Percentiles rank a stretch among this genome's conserved stretches.
Evolutionary conservation across 2,113 vertebrate species (phyloP).

Genomic region (Gopherus evgoodei): DNA sequence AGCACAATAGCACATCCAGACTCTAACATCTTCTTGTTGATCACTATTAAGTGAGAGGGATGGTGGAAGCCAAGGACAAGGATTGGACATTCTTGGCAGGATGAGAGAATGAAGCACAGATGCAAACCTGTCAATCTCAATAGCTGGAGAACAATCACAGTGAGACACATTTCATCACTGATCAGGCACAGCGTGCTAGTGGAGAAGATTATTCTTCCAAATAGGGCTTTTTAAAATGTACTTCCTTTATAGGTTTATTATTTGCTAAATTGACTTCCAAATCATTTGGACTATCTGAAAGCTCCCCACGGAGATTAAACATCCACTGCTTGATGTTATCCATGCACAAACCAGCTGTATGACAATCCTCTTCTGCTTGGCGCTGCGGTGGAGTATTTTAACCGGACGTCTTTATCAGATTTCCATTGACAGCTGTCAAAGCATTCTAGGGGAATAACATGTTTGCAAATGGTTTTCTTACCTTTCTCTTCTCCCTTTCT

Average conservation of each 20-base stretch:
- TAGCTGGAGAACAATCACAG: not conserved
- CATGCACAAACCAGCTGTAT: not conserved
- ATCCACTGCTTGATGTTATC: not conserved
- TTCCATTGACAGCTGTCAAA: conserved; percentile 66
- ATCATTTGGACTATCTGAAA: conserved; percentile 1
- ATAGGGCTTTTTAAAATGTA: not conserved
- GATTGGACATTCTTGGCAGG: not conserved
- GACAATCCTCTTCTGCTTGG: conserved; percentile 37
- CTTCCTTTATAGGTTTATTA: conserved; percentile 3
- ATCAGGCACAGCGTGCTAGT: not conserved
- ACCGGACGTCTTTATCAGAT: conserved; percentile 45
- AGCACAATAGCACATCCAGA: fast-evolving
- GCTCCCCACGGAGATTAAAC: conserved; percentile 43
- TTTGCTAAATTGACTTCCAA: conserved; percentile 36
- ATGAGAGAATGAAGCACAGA: not conserved
- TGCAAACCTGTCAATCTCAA: not conserved
- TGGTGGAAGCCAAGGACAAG: not conserved
- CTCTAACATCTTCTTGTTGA: not conserved
- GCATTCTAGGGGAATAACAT: conserved; percentile 24
- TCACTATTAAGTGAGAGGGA: not conserved
- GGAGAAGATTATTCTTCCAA: not conserved
- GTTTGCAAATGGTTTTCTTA: conserved; percentile 47
- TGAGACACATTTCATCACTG: not conserved
- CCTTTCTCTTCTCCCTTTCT: conserved; percentile 10
- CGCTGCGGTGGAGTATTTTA: conserved; percentile 15